phyloP scores from a whole-genome alignment of 1,140 invertebrate species.

The Leptonema lineaticorne region DNA sequence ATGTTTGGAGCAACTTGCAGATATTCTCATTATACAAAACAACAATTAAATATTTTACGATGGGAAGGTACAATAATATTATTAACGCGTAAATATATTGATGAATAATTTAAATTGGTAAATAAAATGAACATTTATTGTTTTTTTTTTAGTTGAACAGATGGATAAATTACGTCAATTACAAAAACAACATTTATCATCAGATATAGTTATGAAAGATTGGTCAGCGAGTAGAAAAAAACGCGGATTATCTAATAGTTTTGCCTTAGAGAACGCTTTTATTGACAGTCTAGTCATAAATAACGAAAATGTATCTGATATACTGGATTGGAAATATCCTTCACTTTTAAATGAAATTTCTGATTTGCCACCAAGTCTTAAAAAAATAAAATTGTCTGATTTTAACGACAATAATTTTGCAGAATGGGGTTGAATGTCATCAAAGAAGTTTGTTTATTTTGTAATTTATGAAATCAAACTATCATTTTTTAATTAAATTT shows the following conservation, averaged over 20 bases:
- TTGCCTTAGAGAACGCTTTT: conserved; percentile 31
- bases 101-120: conserved; percentile 14
- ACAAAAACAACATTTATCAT: neutral
- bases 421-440: too few species aligned
- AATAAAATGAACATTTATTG: conserved; percentile 19
- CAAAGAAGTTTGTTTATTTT: too few species aligned
- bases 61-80: conserved; percentile 54
- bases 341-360: conserved; percentile 51
- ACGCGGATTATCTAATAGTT: conserved; percentile 47
- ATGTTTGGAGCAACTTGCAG: conserved; percentile 62
- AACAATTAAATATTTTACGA: conserved; percentile 58
- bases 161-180: conserved; percentile 34
- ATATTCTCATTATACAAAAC: conserved; percentile 63
- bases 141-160: conserved; percentile 48
- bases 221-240: conserved; percentile 54
- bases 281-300: conserved; percentile 44
- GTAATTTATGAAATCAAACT: too few species aligned
- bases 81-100: conserved; percentile 7
- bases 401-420: conserved; percentile 53
- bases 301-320: conserved; percentile 48
- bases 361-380: conserved; percentile 62
- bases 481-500: too few species aligned
- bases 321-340: conserved; percentile 58
- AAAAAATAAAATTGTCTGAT: conserved; percentile 56
- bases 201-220: conserved; percentile 45